These are phyloP conservation scores for Thecocarcelia acutangulata DNA, from an alignment of 2,888 invertebrate genomes.

Conservation along the genomic window DNA sequence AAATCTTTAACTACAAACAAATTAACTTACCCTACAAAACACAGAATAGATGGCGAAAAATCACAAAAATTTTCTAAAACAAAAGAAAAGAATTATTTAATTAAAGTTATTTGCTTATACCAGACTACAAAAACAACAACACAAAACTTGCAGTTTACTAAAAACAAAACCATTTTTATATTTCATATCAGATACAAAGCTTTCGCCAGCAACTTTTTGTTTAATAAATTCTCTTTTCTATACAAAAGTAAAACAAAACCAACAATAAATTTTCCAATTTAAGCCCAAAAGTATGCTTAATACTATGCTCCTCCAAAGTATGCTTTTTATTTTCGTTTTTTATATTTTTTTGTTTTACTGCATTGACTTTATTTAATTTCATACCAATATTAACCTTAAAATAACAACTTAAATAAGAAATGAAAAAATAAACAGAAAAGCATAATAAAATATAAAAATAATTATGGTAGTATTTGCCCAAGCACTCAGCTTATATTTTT, in stretches of 20 bases:
- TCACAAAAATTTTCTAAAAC: slow-evolving; percentile 6
- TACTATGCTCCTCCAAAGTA: background rate
- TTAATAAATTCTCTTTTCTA: background rate
- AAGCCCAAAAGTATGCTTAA: slow-evolving; percentile 13
- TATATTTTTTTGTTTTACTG: background rate
- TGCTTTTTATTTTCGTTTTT: background rate
- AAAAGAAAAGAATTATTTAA: background rate
- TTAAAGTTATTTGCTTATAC: no score
- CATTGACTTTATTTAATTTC: background rate
- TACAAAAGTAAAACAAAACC: background rate
- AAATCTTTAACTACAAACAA: background rate
- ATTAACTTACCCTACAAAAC: slow-evolving; percentile 4
- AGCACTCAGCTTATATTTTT: slow-evolving; percentile 34
- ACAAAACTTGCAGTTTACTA: background rate
- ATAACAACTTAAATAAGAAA: background rate
- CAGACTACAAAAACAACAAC: background rate
- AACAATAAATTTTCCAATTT: background rate
- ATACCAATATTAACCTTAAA: slow-evolving; percentile 37
- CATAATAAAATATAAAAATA: slow-evolving; percentile 20
- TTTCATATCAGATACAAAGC: no score
- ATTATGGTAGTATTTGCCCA: slow-evolving; percentile 44
- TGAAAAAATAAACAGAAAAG: background rate
- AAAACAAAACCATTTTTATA: background rate
- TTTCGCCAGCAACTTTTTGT: no score
- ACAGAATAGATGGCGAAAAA: background rate